phyloP scores from a whole-genome alignment of 2,888 invertebrate genomes.

The Melipona beecheii region DNA sequence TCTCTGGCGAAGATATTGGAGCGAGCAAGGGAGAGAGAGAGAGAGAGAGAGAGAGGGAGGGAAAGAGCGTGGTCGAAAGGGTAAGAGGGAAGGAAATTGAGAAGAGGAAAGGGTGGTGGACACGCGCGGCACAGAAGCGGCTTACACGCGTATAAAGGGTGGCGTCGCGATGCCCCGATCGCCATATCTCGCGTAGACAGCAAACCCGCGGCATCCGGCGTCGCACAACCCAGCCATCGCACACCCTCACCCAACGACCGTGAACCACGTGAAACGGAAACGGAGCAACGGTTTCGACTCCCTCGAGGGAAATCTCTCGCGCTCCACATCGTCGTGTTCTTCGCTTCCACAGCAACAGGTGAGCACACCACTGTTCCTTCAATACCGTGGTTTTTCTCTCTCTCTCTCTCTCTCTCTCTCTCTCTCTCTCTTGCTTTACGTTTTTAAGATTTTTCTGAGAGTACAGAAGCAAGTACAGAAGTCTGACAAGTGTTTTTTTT shows the following conservation, averaged over 20 bases:
- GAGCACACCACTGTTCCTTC: constrained; percentile 15
- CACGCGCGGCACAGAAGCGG: constrained; percentile 51
- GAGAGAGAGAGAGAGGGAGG: background rate
- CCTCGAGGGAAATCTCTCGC: background rate
- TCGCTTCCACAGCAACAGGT: constrained; percentile 71
- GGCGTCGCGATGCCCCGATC: constrained; percentile 76
- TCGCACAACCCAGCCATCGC: constrained; percentile 18
- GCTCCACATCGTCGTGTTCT: background rate
- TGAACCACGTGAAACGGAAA: constrained; percentile 47
- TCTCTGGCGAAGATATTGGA: no score
- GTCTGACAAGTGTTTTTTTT: no score
- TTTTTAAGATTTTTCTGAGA: no score
- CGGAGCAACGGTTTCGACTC: constrained; percentile 7
- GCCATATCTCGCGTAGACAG: constrained; percentile 81
- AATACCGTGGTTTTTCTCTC: background rate
- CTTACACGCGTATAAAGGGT: constrained; percentile 79
- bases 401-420: no score
- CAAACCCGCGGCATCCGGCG: constrained; percentile 69
- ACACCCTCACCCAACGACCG: constrained; percentile 6
- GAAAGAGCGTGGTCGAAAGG: no score
- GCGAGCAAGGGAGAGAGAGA: background rate
- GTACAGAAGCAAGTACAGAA: no score
- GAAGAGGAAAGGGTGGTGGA: constrained; percentile 20
- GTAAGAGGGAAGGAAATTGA: background rate
- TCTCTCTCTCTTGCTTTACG: no score